Base-by-base conservation (phyloP, 2,888 invertebrate species). In the Xylocampa areola region DNA sequence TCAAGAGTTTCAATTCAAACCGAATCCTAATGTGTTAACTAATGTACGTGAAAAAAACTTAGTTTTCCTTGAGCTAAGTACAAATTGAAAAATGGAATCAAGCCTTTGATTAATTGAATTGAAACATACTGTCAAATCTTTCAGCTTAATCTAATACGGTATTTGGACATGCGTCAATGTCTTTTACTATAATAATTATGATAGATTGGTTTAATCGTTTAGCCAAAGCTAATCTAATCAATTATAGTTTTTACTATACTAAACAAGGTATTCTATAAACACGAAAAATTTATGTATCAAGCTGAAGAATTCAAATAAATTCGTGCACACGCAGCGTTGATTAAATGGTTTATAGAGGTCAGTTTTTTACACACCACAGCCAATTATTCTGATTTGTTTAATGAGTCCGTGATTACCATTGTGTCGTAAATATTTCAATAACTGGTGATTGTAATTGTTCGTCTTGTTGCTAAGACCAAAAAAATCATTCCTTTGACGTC, bases 341-440 rank as follows among this genome's bases (percentile, higher is more conserved):
- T 64, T 35, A 35, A 39, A 57, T 57, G 16, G 44, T 49, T 44
- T 35, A 61, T 14, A 63, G 30, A 44, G 39, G 43, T 16, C 41
- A 40, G 35, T 21, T 13, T 33, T 48, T 44, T 19, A 16, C n/a
- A n/a, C 35, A 29, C 33, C 14, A 49, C 29, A 48, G 21, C 54
- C 14, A 23, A 60, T 41, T 54, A 55, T 29, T 36, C 43, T 52
- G 32, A 53, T 44, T 52, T 14, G 13, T 39, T 37, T 37, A 30
- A 55, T 8, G 33, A 40, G 1, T 19, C 7, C 16, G 14, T 57
- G 27, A 51, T 57, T 49, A 64, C 66, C 29, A 32, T 49, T 37
- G 0, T 5, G 8, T 43, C 1, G 27, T 29, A 7, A 13, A 33
- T n/a, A 29, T 43, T 4, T 2, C 5, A 13, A 29, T 27, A 32